Evolutionary conservation across 2,113 vertebrate genomes (phyloP), one percentile per base, ranked within the genome.

Genomic region (Rutilus rutilus): DNA sequence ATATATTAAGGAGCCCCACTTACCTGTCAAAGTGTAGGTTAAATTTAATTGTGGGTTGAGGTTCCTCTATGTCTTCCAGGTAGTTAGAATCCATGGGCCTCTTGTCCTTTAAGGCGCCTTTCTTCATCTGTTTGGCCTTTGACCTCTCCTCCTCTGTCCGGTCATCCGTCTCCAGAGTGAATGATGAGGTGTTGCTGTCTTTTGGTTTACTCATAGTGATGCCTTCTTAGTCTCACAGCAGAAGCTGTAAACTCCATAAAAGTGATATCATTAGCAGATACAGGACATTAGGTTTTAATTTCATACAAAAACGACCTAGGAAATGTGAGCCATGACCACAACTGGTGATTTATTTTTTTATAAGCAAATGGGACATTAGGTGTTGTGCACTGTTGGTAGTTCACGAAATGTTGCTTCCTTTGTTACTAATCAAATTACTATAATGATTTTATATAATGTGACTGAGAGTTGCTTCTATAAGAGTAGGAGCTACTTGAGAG

Each of bases 41-140:
- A 80, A 97, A 92, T 87, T 93, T 96, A 83, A 97, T 89, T 90
- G 92, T 73, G 42, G 42, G 93, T 92, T 65, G 88, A 21, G 84
- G 71, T 0, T 65, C 0, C 75, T 93, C 92, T 62, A 95, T 89
- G 33, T 96, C 95, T 91, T 97, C 95, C 84, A 95, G 94, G 25
- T 95, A 96, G 39, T 96, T 92, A 4, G 96, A 96, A 90, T 98
- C 97, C 96, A 97, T 97, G 30, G 95, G 95, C 2, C 93, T 94
- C 78, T 91, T 93, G 42, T 94, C 92, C 7, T 91, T 80, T 47
- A 94, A 93, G 0, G 87, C 65, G 8, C 94, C 89, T 88, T 54
- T 92, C 90, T 65, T 91, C 47, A 0, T 14, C 0, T 21, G 54
- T 83, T 88, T 91, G 23, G 83, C 50, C 21, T 2, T 60, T 0